Evolutionary conservation across 2,797 vertebrate species (phyloP).

Genomic region (Pipistrellus kuhlii): DNA sequence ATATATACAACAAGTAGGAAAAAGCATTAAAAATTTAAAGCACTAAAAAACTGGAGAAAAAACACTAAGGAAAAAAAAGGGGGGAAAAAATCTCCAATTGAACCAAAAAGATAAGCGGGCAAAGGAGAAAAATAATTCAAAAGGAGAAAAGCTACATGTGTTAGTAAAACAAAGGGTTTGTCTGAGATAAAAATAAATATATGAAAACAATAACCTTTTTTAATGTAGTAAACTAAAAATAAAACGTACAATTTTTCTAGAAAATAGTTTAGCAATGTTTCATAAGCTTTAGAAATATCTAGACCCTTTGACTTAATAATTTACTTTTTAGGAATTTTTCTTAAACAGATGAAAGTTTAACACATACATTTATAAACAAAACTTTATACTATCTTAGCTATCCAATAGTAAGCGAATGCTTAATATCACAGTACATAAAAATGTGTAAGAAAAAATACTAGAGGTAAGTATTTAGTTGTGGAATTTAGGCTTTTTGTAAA

Average conservation of each 20-base stretch:
- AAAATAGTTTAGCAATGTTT: conserved; percentile 33
- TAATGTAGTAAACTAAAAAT: conserved; percentile 24
- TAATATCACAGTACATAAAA: conserved; percentile 1
- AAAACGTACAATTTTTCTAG: conserved; percentile 25
- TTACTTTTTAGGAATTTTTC: conserved; percentile 24
- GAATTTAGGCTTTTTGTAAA: neutral
- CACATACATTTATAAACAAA: neutral
- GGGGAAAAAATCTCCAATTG: neutral
- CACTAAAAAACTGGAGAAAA: neutral
- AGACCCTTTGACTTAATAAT: neutral
- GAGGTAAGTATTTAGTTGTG: neutral
- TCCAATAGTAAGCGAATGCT: neutral
- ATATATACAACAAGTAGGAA: neutral
- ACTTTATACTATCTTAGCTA: neutral
- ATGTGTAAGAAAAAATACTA: neutral
- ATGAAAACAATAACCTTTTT: conserved; percentile 32
- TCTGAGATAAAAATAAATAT: conserved; percentile 1
- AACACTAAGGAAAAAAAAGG: neutral
- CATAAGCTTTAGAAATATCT: conserved; percentile 37
- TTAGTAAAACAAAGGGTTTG: neutral
- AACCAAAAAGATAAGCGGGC: neutral
- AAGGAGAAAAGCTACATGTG: neutral
- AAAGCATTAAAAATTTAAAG: conserved; percentile 39
- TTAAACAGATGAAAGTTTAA: conserved; percentile 24
- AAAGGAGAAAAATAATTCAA: conserved; percentile 13